Evolutionary conservation across 2,888 invertebrate genomes (phyloP), one percentile per base, ranked within the genome.

Genomic region (Seira musarum): DNA sequence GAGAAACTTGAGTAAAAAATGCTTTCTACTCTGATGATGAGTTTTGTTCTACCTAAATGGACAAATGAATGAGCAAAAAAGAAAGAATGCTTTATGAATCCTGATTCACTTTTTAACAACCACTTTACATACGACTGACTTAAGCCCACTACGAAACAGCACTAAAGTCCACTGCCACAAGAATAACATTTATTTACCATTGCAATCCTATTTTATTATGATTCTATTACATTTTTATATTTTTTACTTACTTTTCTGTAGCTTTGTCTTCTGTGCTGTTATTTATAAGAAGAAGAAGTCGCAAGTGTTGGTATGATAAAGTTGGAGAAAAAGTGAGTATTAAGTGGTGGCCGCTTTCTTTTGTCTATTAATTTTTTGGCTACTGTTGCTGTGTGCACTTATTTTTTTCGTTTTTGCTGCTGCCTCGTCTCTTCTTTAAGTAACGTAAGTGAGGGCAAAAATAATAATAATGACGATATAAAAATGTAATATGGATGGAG

Each of bases 381-480:
- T 49, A 49, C 49, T 49, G 49, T 49, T 49, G 49, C 49, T 49
- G 49, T 46, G 46, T 61, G 61, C 61, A 61, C 61, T 61, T 22
- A 22, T 61, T 22, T 22, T 10, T 53, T 53, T 53, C 53, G 53
- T 53, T 53, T 13, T 13, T 61, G 61, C 61, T 22, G 21, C 53
- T 61, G 19, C 61, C 22, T 22, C 61, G 19, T 61, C 61, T 22
- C 61, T 61, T 61, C 13, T 61, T 22, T 22, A 49, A 49, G 49
- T 49, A 13, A 49, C 30, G 30, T 30, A 30, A 30, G 30, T n/a
- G n/a, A n/a, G 30, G 30, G 3, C 3, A n/a, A 49, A 49, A 49
- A 49, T 49, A 49, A 49, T 49, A 49, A 49, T 49, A 49, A 49
- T 49, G 49, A 49, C 17, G 49, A 15, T 49, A 49, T 49, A 49